Evolutionary conservation across 35 echinoderm and acorn worm genomes (phyloP), one percentile per base, ranked within the genome.

Genomic region (Strongylocentrotus purpuratus): DNA sequence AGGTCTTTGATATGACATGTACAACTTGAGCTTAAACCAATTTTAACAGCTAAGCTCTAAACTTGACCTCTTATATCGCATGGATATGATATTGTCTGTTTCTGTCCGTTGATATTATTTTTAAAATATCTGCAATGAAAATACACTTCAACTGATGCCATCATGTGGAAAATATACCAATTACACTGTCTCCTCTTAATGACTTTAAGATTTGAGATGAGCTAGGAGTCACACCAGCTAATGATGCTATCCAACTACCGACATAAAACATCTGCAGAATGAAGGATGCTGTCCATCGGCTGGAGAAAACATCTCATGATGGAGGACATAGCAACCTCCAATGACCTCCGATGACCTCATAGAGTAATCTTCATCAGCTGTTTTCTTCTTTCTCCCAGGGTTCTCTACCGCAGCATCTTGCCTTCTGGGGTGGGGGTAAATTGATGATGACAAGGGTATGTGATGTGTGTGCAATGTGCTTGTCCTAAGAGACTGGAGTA

Each of bases 241-340:
- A n/a, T 78, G 65, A 78, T 78, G 65, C 28, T n/a, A 78, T 71
- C 65, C 20, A 28, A 18, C 28, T n/a, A n/a, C 1, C 18, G 65
- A 78, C 61, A 28, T n/a, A 28, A 22, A 78, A 25, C 61, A 71
- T 71, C 18, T 71, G 18, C 22, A 78, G 65, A 78, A 78, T 78
- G 22, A 78, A 28, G 65, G 65, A 78, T 78, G 65, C 65, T 22
- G 65, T 78, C 65, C 22, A 8, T 7, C n/a, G 65, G 65, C 20
- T 78, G 65, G 22, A 78, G 65, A 78, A 78, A 28, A 28, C 65
- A 78, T 78, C 65, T 78, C 65, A 78, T 78, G 65, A 78, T 78
- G 65, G 65, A 78, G 65, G 65, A 78, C 65, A 78, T 78, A n/a
- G 65, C 65, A 78, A 78, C 65, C 65, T 78, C 65, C 65, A 28